These are phyloP conservation scores for Atractosteus spatula DNA, from an alignment of 2,113 vertebrate genomes.

Conservation along the genomic window DNA sequence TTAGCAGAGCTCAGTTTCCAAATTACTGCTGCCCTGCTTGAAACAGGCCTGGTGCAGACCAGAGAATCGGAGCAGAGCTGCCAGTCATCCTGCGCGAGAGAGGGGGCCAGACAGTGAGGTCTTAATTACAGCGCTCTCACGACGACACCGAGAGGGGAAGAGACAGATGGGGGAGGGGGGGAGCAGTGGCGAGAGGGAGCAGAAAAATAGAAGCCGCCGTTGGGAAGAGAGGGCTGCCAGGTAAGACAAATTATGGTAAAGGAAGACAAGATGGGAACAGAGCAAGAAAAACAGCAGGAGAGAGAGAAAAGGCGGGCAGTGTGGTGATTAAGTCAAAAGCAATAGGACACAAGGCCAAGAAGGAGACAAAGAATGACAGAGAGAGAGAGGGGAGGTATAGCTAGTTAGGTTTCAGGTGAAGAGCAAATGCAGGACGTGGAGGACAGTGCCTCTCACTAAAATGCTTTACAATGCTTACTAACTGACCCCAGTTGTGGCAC, in stretches of 20 bases:
- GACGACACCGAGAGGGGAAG: background rate
- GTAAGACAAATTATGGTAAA: too few species aligned
- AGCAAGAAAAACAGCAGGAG: too few species aligned
- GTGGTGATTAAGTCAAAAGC: too few species aligned
- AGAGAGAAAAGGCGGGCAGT: too few species aligned
- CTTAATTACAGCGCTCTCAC: slow-evolving; percentile 11
- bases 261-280: too few species aligned
- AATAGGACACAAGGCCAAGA: too few species aligned
- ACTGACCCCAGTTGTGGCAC: background rate
- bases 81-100: background rate
- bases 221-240: too few species aligned
- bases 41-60: background rate
- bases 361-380: background rate
- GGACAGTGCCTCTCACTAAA: background rate
- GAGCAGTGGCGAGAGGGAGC: background rate
- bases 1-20: background rate
- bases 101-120: background rate
- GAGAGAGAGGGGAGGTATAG: background rate
- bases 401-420: background rate
- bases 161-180: background rate
- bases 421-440: background rate
- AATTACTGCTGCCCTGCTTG: background rate
- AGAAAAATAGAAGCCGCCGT: too few species aligned
- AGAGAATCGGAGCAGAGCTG: background rate
- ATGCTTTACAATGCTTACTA: background rate